A percentile compares a stretch with the other conserved stretches of the same genome.
Evolutionary conservation across 2,797 vertebrate genomes (phyloP).

Genomic region (Typhlichthys subterraneus): DNA sequence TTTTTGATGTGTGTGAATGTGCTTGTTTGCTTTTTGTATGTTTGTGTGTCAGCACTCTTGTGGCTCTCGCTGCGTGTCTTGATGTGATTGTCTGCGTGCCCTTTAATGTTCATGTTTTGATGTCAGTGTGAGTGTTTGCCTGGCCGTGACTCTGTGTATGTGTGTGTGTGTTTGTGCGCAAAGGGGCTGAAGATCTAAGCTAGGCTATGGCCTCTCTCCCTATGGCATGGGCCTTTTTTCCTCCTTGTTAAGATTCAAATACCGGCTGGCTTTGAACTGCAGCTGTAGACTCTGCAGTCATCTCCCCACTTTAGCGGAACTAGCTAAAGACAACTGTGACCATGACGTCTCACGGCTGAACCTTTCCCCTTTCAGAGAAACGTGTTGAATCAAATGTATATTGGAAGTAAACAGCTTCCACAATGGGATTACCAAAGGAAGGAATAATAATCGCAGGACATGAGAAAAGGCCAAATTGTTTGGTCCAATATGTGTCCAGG

Average conservation of each 20-base stretch:
- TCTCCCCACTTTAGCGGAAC: constrained; percentile 62
- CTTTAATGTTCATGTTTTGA: constrained; percentile 76
- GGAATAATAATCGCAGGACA: not conserved
- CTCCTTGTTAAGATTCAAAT: constrained; percentile 77
- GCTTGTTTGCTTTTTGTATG: constrained; percentile 61
- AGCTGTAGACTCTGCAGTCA: constrained; percentile 65
- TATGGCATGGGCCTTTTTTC: constrained; percentile 64
- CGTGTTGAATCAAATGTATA: constrained; percentile 20
- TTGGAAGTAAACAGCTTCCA: constrained; percentile 17
- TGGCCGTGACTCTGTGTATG: constrained; percentile 42
- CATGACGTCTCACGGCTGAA: constrained; percentile 27
- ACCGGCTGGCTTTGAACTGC: constrained; percentile 73
- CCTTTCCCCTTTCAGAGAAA: constrained; percentile 27
- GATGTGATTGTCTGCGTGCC: constrained; percentile 72
- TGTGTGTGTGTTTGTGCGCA: constrained; percentile 31
- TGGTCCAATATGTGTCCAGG: not conserved
- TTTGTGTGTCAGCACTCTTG: constrained; percentile 71
- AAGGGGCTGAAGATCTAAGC: constrained; percentile 73
- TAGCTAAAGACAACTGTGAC: constrained; percentile 31
- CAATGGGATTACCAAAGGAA: not conserved
- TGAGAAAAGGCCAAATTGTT: not conserved
- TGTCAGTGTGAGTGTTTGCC: constrained; percentile 63
- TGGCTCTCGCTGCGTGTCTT: constrained; percentile 67
- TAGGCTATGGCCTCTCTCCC: constrained; percentile 66
- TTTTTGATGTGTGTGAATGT: constrained; percentile 40